Base-by-base conservation (phyloP, 30 jellyfish, hydroid and myxozoan species). In the Sanderia malayensis region DNA sequence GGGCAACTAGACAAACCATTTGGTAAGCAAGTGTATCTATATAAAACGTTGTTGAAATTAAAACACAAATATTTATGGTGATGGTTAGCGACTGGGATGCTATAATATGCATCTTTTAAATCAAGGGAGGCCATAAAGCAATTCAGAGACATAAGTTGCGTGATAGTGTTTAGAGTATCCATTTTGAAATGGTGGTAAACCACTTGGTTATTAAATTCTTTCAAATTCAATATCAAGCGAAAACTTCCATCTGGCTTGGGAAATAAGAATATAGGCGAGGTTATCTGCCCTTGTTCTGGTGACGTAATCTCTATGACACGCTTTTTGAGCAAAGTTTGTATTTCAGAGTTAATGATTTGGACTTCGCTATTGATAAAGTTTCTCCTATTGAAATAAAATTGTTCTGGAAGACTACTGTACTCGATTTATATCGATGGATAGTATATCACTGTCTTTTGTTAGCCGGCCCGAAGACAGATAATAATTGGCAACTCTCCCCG, bases 1-100 rank as follows among this genome's bases (percentile, higher is more conserved):
- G 80, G 80, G 75, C 74, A 70, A 70, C 55, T 26, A 10, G 75
- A 49, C 26, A 70, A 30, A 24, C 82, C 82, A 70, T 70, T 70
- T 7, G 73, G 82, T 9, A 30, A 70, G 44, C 55, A 30, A 7
- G 49, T 70, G 31, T 70, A 70, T 70, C 44, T 26, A 18, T 41
- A 70, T 19, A 66, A 66, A 11, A 9, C 46, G 18, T 25, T 29
- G 31, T 66, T 34, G 34, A 31, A 66, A 13, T 33, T 15, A 66
- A 30, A 31, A 7, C 73, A 6, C 26, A 70, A 31, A 47, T 18
- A 70, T 30, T 70, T 70, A 15, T 32, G 82, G 21, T 29, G 65
- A 11, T 19, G 45, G 20, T 25, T 10, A 53, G 41, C 61, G 18
- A 73, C 70, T 29, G 17, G 15, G 78, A 73, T 4, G 85, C 63